These are phyloP conservation scores for Plagodis dolabraria DNA, from an alignment of 2,888 invertebrate genomes.

Conservation along the genomic window DNA sequence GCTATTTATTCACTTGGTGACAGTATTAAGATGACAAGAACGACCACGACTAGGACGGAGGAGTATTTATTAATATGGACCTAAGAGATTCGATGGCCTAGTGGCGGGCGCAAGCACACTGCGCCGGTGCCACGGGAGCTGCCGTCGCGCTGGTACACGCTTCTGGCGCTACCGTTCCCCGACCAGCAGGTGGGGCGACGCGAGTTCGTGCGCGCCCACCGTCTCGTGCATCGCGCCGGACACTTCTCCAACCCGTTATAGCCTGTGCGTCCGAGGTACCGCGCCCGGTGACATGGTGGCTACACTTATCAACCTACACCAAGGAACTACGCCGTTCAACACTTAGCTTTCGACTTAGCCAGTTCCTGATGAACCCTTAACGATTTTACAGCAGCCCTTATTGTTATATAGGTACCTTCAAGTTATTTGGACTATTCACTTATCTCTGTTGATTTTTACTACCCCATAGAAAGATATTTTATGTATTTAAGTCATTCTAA, in stretches of 20 bases:
- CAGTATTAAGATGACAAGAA: no score
- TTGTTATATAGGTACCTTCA: no score
- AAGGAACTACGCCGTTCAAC: not conserved
- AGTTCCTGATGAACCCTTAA: not conserved
- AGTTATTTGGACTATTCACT: no score
- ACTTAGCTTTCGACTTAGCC: not conserved
- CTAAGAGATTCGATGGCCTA: constrained; percentile 37
- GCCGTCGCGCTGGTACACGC: constrained; percentile 94
- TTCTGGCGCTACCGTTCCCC: constrained; percentile 95
- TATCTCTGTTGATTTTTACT: no score
- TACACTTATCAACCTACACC: constrained; percentile 34
- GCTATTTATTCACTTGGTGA: no score
- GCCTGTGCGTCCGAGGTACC: constrained; percentile 78
- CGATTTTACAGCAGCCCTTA: no score
- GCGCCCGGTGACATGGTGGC: constrained; percentile 70
- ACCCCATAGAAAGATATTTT: no score
- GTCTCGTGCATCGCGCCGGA: constrained; percentile 90
- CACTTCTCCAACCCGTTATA: constrained; percentile 94
- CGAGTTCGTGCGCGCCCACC: constrained; percentile 91
- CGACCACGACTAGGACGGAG: no score
- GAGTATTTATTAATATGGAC: not conserved
- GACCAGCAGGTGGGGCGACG: constrained; percentile 96
- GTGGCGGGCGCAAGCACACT: constrained; percentile 61
- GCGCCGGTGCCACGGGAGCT: constrained; percentile 82
- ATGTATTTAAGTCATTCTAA: no score